A percentile compares a stretch with the other conserved stretches of the same genome.
Conservation (phyloP, 1,140 invertebrate species). For the Acromyrmex heyeri region DNA sequence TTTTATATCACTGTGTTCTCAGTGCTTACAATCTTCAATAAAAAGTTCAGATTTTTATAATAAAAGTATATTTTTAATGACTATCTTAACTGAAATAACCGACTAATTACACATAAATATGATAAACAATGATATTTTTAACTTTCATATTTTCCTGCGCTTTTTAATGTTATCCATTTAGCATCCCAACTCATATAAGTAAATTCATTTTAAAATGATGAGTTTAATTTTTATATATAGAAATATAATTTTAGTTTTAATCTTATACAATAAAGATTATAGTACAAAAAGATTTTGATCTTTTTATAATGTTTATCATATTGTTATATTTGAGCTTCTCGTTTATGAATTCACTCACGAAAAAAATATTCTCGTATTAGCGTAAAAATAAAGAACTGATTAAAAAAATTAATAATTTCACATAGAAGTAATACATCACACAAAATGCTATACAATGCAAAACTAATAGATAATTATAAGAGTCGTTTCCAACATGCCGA, state of each 20-base stretch:
- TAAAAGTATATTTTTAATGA: not conserved
- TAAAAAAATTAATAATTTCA: not conserved
- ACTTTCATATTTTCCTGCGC: not conserved
- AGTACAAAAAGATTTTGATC: not conserved
- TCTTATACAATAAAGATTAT: not conserved
- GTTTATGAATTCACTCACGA: not conserved
- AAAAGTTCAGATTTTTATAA: not conserved
- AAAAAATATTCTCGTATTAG: not conserved
- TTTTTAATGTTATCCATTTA: not conserved
- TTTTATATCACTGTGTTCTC: not conserved
- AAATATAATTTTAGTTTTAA: not conserved
- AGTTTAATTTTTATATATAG: conserved; percentile 5
- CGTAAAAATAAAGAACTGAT: not conserved
- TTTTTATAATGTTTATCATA: not conserved
- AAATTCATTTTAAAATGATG: not conserved
- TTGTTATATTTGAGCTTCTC: not conserved
- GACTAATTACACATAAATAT: not conserved
- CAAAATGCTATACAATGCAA: not conserved
- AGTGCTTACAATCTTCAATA: not conserved
- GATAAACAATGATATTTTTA: not conserved
- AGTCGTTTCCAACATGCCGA: not conserved
- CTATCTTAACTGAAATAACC: not conserved
- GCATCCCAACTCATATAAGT: not conserved
- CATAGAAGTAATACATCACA: not conserved
- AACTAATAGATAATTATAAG: not conserved